Conservation (phyloP, 2,797 vertebrate species). For the Takifugu ocellatus region DNA sequence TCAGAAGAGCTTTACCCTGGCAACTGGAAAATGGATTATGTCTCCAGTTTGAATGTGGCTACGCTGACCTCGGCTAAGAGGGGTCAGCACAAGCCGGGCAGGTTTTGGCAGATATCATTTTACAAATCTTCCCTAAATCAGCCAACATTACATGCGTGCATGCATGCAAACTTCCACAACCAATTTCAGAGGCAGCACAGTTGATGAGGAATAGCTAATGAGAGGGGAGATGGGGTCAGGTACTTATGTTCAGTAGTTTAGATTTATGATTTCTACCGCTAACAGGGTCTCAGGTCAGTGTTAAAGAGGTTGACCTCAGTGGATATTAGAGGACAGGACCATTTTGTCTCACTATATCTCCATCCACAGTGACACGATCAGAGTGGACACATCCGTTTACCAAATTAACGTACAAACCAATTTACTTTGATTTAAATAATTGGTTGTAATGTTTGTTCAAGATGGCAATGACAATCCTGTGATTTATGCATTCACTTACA, state of each 20-base stretch:
- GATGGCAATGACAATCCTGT: no score
- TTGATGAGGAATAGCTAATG: slow-evolving; percentile 36
- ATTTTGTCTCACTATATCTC: background rate
- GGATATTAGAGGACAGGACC: background rate
- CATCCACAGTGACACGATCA: background rate
- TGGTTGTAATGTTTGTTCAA: no score
- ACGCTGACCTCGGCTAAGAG: slow-evolving; percentile 66
- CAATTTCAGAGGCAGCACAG: slow-evolving; percentile 47
- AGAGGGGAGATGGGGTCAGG: slow-evolving; percentile 38
- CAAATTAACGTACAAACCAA: no score
- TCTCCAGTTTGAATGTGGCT: slow-evolving; percentile 56
- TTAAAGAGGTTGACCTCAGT: slow-evolving; percentile 8
- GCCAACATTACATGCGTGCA: slow-evolving; percentile 42
- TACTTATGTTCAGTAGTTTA: slow-evolving; percentile 31
- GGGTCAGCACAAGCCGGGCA: slow-evolving; percentile 56
- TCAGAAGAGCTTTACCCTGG: slow-evolving; percentile 55
- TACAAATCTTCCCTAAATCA: slow-evolving; percentile 48
- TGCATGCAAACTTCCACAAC: slow-evolving; percentile 53
- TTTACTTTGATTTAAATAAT: no score
- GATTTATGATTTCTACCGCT: slow-evolving; percentile 7
- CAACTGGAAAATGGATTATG: slow-evolving; percentile 62
- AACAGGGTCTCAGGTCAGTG: slow-evolving; percentile 11
- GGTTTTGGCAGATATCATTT: slow-evolving; percentile 62
- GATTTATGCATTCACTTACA: no score
- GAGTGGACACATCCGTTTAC: no score